These are phyloP conservation scores for Furnarius figulus DNA, from an alignment of 2,113 vertebrate genomes.

Conservation along the genomic window DNA sequence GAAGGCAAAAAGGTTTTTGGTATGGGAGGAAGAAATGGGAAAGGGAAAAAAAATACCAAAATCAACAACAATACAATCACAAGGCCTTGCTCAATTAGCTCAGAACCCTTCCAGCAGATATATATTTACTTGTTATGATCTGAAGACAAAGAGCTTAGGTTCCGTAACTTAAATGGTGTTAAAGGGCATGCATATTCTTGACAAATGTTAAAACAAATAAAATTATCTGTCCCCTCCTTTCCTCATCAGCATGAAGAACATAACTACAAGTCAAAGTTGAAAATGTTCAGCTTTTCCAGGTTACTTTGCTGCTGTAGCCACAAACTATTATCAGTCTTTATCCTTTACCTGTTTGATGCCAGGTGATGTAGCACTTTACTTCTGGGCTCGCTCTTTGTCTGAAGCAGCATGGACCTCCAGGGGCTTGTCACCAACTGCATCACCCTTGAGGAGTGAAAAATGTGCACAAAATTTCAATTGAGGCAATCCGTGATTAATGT, in stretches of 20 bases:
- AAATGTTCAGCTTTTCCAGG: not conserved
- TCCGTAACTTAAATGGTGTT: not conserved
- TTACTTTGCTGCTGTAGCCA: not conserved
- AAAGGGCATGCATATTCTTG: not conserved
- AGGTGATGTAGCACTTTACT: conserved; percentile 54
- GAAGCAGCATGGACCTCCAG: conserved; percentile 13
- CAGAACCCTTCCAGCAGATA: not conserved
- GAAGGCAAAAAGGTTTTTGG: not conserved
- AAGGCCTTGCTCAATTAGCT: not conserved
- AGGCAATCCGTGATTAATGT: not conserved
- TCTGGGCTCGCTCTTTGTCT: conserved; percentile 39
- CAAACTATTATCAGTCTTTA: not conserved
- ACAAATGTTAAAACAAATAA: not conserved
- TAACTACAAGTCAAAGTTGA: not conserved
- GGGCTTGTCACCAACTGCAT: conserved; percentile 40
- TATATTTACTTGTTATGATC: not conserved
- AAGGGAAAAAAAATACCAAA: not conserved
- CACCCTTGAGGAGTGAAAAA: conserved; percentile 31
- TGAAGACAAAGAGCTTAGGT: not conserved
- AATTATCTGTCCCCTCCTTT: not conserved
- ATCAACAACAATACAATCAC: not conserved
- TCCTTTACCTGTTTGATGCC: conserved; percentile 71
- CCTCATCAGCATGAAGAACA: not conserved
- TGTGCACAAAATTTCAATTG: not conserved
- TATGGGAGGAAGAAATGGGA: not conserved